These are phyloP conservation scores for Scopus umbretta DNA, from an alignment of 2,113 vertebrate genomes.

Conservation along the genomic window DNA sequence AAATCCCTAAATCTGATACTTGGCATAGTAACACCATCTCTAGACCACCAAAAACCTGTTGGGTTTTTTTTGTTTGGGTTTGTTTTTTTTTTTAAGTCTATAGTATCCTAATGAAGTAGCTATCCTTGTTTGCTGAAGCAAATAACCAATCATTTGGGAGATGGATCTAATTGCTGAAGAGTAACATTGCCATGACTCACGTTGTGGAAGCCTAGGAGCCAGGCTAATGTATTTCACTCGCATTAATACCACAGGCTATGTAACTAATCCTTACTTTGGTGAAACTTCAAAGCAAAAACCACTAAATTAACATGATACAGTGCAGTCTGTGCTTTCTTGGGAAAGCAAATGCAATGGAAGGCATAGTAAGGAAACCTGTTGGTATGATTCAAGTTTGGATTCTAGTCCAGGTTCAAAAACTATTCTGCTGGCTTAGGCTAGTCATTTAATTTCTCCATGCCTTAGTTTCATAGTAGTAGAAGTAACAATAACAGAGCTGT, in stretches of 20 bases:
- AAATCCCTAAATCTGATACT: neutral
- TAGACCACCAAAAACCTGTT: neutral
- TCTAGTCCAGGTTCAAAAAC: neutral
- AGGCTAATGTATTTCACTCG: neutral
- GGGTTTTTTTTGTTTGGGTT: no score
- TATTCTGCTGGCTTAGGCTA: neutral
- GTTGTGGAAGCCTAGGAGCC: neutral
- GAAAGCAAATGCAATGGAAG: neutral
- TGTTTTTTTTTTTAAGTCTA: neutral
- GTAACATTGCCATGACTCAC: neutral
- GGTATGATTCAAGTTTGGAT: neutral
- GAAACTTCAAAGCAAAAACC: neutral
- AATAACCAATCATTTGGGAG: neutral
- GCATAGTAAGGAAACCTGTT: neutral
- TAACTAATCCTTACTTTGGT: neutral
- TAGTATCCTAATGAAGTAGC: neutral
- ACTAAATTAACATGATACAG: neutral
- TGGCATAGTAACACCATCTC: neutral
- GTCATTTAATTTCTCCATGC: neutral
- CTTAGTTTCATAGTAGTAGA: neutral
- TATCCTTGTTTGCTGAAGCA: neutral
- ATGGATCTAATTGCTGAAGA: neutral
- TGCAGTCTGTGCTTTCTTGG: neutral
- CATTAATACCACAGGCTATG: neutral
- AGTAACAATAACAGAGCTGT: neutral